phyloP scores from a whole-genome alignment of 2,113 vertebrate genomes.

The Vidua chalybeata region DNA sequence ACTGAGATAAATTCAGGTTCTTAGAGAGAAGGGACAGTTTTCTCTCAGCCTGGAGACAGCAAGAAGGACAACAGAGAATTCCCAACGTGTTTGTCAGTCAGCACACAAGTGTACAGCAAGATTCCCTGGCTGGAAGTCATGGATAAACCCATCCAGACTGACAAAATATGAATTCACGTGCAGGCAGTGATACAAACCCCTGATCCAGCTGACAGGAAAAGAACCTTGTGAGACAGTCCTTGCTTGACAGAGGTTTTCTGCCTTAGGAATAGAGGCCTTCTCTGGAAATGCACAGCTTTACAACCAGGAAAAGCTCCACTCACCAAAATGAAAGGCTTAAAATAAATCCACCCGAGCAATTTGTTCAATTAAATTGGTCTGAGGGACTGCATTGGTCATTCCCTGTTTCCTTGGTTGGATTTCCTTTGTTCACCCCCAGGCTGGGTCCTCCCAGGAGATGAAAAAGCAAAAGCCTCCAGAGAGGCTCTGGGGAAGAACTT shows the following conservation, averaged over 20 bases:
- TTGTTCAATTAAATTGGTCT: accelerated
- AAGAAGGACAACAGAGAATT: slow-evolving; percentile 17
- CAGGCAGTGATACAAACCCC: neutral
- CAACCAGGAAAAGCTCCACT: neutral
- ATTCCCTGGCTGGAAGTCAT: neutral
- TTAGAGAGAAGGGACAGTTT: slow-evolving; percentile 24
- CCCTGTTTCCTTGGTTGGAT: neutral
- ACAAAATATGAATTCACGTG: neutral
- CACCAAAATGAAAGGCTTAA: neutral
- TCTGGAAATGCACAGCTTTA: neutral
- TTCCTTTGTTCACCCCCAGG: neutral
- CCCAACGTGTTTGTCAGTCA: neutral
- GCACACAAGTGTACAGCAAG: slow-evolving; percentile 7
- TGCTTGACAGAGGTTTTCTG: neutral
- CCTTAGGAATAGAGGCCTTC: neutral
- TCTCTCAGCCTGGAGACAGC: slow-evolving; percentile 31
- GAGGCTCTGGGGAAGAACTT: neutral
- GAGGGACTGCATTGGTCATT: neutral
- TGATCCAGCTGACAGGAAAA: neutral
- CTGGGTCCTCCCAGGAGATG: neutral
- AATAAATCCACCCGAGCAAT: neutral
- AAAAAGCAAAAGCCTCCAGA: neutral
- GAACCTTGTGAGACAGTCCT: neutral
- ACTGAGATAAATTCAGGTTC: neutral
- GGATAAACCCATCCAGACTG: neutral